Conservation (phyloP, 2,888 invertebrate species). For the Apoda limacodes region DNA sequence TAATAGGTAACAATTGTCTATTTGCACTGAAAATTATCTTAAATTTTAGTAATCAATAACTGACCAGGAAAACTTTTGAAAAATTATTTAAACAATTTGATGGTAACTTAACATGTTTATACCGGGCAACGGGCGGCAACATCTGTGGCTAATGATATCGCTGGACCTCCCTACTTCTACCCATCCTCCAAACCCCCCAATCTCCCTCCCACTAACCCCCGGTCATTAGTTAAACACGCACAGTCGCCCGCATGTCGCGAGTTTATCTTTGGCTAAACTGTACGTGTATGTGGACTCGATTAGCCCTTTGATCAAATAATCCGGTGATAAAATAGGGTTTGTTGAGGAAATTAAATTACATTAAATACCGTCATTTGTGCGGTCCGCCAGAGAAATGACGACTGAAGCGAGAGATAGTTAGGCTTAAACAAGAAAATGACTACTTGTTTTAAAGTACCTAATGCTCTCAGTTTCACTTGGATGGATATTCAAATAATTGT, state of each 20-base stretch:
- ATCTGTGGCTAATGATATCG: constrained; percentile 69
- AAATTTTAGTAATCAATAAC: constrained; percentile 9
- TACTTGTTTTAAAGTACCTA: no score
- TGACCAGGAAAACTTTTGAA: no score
- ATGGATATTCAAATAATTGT: no score
- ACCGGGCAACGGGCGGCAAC: constrained; percentile 56
- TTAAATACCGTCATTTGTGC: constrained; percentile 53
- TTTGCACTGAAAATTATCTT: constrained; percentile 15
- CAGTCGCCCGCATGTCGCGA: constrained; percentile 67
- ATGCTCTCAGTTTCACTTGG: no score
- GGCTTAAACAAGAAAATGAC: no score
- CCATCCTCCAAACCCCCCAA: constrained; percentile 18
- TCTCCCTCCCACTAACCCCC: constrained; percentile 30
- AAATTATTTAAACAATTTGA: constrained; percentile 64
- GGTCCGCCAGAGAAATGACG: constrained; percentile 31
- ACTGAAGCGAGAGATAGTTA: constrained; percentile 12
- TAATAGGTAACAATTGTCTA: constrained; percentile 9
- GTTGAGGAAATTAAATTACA: constrained; percentile 61
- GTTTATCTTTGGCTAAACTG: constrained; percentile 67
- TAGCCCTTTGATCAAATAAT: constrained; percentile 70
- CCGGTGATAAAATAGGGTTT: constrained; percentile 61
- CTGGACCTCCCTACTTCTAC: constrained; percentile 36
- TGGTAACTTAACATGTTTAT: constrained; percentile 67
- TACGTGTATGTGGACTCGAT: constrained; percentile 66
- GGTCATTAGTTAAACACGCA: constrained; percentile 71